Base-by-base conservation (phyloP, 2,888 invertebrate species). In the Geophilus truncorum region DNA sequence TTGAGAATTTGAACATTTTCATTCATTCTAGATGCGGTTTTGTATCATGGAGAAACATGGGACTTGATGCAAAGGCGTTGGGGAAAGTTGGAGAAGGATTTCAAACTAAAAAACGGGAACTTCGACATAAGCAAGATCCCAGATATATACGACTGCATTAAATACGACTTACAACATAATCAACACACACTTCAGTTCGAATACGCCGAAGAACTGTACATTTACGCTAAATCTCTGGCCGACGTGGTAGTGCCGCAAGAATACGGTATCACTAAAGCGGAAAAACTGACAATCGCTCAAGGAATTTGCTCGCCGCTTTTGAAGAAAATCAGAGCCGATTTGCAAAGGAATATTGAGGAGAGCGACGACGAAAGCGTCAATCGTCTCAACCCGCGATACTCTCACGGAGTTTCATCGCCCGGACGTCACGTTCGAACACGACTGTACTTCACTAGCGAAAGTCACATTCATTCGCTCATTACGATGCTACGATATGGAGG, bases 241-340 rank as follows among this genome's bases (percentile, higher is more conserved):
- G 99, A 99, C 87, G 95, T 99, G 85, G 97, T 99, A 0, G 98
- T 99, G 87, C 99, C 99, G 0, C 98, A 98, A 90, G 98, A 99
- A 87, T 99, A 99, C 86, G 99, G 99, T 15, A 90, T 99, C 84
- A 96, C 96, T 0, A 92, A 93, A 83, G 94, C 96, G 88, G 98
- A 98, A 87, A 99, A 99, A 86, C 88, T 99, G 82, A 93, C 96
- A 0, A 98, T 99, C 84, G 96, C 97, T 0, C 97, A 98, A 88
- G 96, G 98, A 1, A 97, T 99, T 83, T 99, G 98, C 86, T 96
- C 97, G 15, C 98, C 99, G 0, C 88, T 99, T 78, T 89, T 99
- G 82, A 94, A 96, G 86, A 99, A 99, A 88, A 96, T 99, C 83
- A 91, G 94, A 83, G 95, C 96, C 0, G 98, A 99, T 88, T 88